A percentile compares a stretch with the other conserved stretches of the same genome.
phyloP scores from a whole-genome alignment of 1,140 invertebrate species.

The Drosophila albomicans region DNA sequence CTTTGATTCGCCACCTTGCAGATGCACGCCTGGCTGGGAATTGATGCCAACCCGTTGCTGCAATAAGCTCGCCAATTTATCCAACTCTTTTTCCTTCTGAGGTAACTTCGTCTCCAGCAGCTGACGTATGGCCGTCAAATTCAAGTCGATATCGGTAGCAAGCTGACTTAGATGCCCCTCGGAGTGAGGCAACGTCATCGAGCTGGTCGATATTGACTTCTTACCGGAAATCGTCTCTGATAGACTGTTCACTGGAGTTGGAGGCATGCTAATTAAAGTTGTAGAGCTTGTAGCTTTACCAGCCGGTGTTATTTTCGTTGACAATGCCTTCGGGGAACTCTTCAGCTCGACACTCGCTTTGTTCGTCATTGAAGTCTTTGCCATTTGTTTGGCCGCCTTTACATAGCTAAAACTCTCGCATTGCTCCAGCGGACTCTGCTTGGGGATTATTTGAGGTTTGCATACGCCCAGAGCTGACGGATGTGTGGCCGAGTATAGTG shows the following conservation, averaged over 20 bases:
- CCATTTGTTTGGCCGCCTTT: slow-evolving; percentile 25
- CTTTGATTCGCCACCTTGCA: background rate
- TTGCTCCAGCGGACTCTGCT: background rate
- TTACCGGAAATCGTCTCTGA: background rate
- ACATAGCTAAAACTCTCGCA: slow-evolving; percentile 19
- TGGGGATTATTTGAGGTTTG: background rate
- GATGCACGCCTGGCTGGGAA: background rate
- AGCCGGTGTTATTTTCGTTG: background rate
- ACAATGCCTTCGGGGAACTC: background rate
- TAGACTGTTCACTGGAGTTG: background rate
- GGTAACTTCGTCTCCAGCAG: slow-evolving; percentile 6
- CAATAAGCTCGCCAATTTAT: background rate
- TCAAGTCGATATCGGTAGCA: slow-evolving; percentile 18
- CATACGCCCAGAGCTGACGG: background rate
- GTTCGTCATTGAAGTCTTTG: background rate
- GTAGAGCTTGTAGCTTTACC: background rate
- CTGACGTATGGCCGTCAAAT: slow-evolving; percentile 7
- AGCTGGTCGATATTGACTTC: background rate
- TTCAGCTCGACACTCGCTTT: background rate
- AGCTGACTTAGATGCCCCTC: slow-evolving; percentile 1
- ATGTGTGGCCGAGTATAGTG: slow-evolving; percentile 1
- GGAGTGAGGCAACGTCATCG: background rate
- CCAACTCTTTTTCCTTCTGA: background rate
- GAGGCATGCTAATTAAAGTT: background rate
- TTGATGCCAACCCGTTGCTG: slow-evolving; percentile 1